A percentile compares a stretch with the other conserved stretches of the same genome.
Conservation (phyloP, 2,888 invertebrate species). For the Diarsia mendica region DNA sequence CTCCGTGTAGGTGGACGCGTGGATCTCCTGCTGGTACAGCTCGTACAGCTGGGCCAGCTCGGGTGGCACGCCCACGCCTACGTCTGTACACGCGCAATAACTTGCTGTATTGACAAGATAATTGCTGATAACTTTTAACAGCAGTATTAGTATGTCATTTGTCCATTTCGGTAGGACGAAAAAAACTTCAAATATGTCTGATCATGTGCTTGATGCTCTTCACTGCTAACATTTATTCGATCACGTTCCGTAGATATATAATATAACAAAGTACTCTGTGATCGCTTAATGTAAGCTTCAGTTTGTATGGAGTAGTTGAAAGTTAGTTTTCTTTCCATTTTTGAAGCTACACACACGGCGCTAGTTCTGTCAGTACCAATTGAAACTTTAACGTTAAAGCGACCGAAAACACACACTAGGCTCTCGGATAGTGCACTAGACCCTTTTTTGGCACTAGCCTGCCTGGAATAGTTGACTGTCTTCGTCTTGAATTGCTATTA, state of each 20-base stretch:
- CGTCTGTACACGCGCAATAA: slow-evolving; percentile 82
- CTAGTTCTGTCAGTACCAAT: too few relatives aligned
- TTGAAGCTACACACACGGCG: too few relatives aligned
- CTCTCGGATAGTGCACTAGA: background rate
- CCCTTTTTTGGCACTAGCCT: background rate
- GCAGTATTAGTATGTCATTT: background rate
- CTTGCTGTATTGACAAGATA: background rate
- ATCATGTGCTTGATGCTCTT: background rate
- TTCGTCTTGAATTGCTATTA: too few relatives aligned
- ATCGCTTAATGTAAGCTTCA: background rate
- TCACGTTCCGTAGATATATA: too few relatives aligned
- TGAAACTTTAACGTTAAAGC: background rate
- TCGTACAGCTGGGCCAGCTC: slow-evolving; percentile 95
- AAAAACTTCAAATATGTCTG: too few relatives aligned
- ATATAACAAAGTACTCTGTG: too few relatives aligned
- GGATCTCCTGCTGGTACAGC: slow-evolving; percentile 96
- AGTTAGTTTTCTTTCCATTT: too few relatives aligned
- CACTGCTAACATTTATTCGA: too few relatives aligned
- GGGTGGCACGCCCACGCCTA: slow-evolving; percentile 92
- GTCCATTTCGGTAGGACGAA: background rate
- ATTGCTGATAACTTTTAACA: background rate
- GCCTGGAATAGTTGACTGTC: background rate
- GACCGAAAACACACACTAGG: background rate
- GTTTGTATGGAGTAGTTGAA: too few relatives aligned
- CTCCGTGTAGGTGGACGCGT: slow-evolving; percentile 94